phyloP scores from a whole-genome alignment of 2,113 vertebrate genomes.

The Limnothrissa miodon region DNA sequence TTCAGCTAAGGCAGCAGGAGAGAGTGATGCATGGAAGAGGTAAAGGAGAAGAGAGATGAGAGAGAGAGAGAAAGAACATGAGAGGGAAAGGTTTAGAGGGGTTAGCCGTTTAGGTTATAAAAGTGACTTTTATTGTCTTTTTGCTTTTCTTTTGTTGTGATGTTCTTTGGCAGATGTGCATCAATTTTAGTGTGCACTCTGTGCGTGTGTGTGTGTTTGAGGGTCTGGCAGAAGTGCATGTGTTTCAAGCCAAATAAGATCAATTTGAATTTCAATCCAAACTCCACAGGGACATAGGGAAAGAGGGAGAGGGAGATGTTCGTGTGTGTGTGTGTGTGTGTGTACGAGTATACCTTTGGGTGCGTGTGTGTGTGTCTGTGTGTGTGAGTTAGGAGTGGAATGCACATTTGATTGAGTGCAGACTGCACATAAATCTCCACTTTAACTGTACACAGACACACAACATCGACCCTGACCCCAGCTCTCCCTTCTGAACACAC shows the following conservation, averaged over 20 bases:
- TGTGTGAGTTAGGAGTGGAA: slow-evolving; percentile 73
- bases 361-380: neutral
- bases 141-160: slow-evolving; percentile 49
- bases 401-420: slow-evolving; percentile 78
- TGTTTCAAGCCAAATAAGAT: slow-evolving; percentile 58
- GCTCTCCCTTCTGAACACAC: slow-evolving; percentile 33
- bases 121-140: slow-evolving; percentile 60
- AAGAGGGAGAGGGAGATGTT: neutral
- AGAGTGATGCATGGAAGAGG: neutral
- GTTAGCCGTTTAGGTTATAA: slow-evolving; percentile 52
- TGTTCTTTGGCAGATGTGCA: slow-evolving; percentile 50
- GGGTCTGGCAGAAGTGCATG: slow-evolving; percentile 33
- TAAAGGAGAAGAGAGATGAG: slow-evolving; percentile 30
- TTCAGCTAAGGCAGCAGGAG: neutral
- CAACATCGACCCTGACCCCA: slow-evolving; percentile 66
- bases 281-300: slow-evolving; percentile 49
- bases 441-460: slow-evolving; percentile 76
- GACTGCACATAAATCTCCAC: slow-evolving; percentile 76
- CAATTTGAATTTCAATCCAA: slow-evolving; percentile 57
- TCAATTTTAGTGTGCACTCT: slow-evolving; percentile 1
- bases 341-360: neutral
- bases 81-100: slow-evolving; percentile 42
- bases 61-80: slow-evolving; percentile 35
- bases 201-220: neutral
- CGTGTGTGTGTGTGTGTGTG: neutral